These are phyloP conservation scores for Chloropsis cyanopogon DNA, from an alignment of 2,113 vertebrate species.

Conservation along the genomic window DNA sequence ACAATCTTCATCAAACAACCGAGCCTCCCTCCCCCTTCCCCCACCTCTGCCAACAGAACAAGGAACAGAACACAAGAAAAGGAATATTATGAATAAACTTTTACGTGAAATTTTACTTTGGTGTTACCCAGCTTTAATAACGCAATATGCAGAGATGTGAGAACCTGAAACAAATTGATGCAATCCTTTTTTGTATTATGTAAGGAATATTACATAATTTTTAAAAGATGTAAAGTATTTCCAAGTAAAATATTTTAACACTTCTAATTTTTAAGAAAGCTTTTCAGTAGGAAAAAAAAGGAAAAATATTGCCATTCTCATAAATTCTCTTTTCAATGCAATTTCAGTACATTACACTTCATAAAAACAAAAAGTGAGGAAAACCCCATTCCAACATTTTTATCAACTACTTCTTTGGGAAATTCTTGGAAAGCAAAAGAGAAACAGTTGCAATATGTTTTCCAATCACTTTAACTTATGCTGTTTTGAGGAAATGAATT, in stretches of 20 bases:
- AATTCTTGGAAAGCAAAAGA: background rate
- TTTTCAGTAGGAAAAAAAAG: background rate
- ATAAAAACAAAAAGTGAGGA: background rate
- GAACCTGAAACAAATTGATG: background rate
- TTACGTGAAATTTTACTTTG: background rate
- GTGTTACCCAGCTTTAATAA: background rate
- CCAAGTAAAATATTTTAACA: background rate
- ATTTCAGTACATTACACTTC: background rate
- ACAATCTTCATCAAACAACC: background rate
- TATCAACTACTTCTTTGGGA: background rate
- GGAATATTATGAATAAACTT: background rate
- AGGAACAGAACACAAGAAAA: background rate
- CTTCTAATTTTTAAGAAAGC: background rate
- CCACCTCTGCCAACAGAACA: background rate
- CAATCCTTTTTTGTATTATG: background rate
- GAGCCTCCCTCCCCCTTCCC: accelerated
- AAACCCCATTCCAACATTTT: background rate
- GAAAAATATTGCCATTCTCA: background rate
- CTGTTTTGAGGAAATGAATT: background rate
- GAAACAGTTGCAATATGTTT: background rate
- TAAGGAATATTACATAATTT: background rate
- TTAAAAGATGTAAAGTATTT: background rate
- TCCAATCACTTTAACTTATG: background rate
- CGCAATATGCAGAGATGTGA: background rate
- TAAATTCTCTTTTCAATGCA: background rate